Base-by-base conservation (phyloP, 2,797 vertebrate genomes). In the Arremon brunneinucha region DNA sequence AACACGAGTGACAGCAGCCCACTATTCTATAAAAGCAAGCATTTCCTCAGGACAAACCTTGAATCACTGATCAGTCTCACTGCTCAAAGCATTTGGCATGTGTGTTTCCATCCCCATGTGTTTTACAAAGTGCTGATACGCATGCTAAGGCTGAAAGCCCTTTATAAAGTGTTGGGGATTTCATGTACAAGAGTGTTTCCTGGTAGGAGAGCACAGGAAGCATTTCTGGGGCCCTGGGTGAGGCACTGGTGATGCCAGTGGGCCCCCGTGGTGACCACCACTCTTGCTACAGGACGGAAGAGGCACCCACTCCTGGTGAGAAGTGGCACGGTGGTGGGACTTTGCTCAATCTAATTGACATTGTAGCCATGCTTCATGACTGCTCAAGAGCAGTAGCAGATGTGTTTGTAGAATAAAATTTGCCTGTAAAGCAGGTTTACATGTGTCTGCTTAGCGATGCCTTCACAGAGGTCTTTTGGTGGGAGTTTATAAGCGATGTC, bases 91-190 rank as follows among this genome's bases (percentile, higher is more conserved):
- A 77, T 64, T 84, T 93, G 93, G 87, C 77, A 28, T 4, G 30
- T 41, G 44, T 30, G 22, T 71, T 88, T 93, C 77, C n/a, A 84
- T 74, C 83, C 56, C 74, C 9, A 1, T 55, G 85, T 47, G 74
- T 90, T 93, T 91, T 94, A 91, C 67, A 77, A 96, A 94, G 68
- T 53, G 71, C 92, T 89, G 93, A 93, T 92, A 67, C 0, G 3
- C 44, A 70, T 5, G 49, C 56, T 87, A 89, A 79, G 77, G 80
- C 81, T 89, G 85, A 82, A 94, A 86, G 70, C 56, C 68, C n/a
- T 89, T 91, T 83, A 94, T 89, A 55, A 94, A 82, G 71, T 83
- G 59, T 70, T 70, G 59, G 79, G 57, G 74, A 83, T 92, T 75
- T 89, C 77, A 75, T 0, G 14, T 57, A 67, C 55, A 32, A 22